A percentile compares a stretch with the other conserved stretches of the same genome.
Evolutionary conservation across 1,140 invertebrate genomes (phyloP).

Genomic region (Drosophila subpulchrella): DNA sequence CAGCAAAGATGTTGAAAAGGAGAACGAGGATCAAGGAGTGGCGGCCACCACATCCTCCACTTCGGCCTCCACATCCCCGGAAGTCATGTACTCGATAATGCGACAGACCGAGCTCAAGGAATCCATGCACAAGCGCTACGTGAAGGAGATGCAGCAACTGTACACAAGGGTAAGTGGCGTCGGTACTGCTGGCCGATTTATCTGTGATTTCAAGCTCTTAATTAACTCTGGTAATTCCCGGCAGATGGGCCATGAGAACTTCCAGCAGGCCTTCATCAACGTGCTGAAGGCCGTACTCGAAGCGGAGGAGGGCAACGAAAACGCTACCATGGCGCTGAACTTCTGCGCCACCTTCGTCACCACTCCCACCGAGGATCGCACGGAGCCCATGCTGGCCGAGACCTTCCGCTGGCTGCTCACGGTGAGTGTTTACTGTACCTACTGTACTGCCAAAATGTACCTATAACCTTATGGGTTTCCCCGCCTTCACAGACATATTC

Average conservation of each 20-base stretch:
- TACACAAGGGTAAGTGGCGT: conserved; percentile 85
- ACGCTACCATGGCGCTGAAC: conserved; percentile 87
- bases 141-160: conserved; percentile 86
- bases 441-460: background rate
- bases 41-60: background rate
- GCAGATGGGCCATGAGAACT: conserved; percentile 85
- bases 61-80: background rate
- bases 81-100: conserved; percentile 85
- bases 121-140: conserved; percentile 87
- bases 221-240: conserved; percentile 2
- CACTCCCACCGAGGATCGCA: conserved; percentile 85
- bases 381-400: conserved; percentile 86
- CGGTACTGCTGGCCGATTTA: background rate
- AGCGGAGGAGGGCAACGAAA: conserved; percentile 87
- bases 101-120: conserved; percentile 87
- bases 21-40: conserved; percentile 36
- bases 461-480: background rate
- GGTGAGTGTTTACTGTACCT: conserved; percentile 76
- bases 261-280: conserved; percentile 86
- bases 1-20: conserved; percentile 47
- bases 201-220: background rate
- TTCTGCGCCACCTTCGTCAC: conserved; percentile 89
- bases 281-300: conserved; percentile 86
- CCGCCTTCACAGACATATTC: conserved; percentile 61
- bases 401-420: conserved; percentile 85